Base-by-base conservation (phyloP, 1,140 invertebrate genomes). In the Lepidurus couesii region DNA sequence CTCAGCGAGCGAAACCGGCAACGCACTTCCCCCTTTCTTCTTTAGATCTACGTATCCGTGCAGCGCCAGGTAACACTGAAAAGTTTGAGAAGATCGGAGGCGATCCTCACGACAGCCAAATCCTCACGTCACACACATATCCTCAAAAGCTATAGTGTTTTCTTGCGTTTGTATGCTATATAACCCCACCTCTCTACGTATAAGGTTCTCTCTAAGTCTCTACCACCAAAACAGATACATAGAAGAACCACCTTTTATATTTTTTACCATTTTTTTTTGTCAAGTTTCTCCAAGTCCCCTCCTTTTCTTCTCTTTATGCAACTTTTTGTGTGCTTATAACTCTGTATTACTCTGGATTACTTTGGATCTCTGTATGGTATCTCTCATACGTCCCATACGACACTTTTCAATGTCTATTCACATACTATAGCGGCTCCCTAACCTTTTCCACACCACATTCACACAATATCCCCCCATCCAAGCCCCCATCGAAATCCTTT, bases 321-420 rank as follows among this genome's bases (percentile, higher is more conserved):
- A 34, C 34, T 34, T 34, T 34, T 34, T 34, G 2, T 34, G 34
- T 4, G 34, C 34, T 34, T 34, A 34, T 34, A 34, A 34, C 34
- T 34, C 34, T 3, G 34, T 4, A 34, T 34, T 34, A 26, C 26
- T 26, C 26, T 26, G 26, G 26, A 26, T 26, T 26, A 34, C 34
- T 34, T 34, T 34, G 34, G 34, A 34, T 34, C 34, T 4, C 34
- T 34, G 34, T 34, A 4, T 34, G 34, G 34, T 34, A 65, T 65
- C 16, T 65, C 53, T 21, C 53, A 65, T 65, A 21, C 53, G 53
- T 65, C 7, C 53, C 13, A 65, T 65, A 65, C 53, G 53, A 13
- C 13, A 65, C 53, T 65, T 65, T 65, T 65, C n/a, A 65, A 65
- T 65, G 53, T 9, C 53, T 65, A 65, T 65, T 65, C 53, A 65